A percentile compares a stretch with the other conserved stretches of the same genome.
phyloP scores from a whole-genome alignment of 2,113 vertebrate genomes.

The Ceyx melanurus region DNA sequence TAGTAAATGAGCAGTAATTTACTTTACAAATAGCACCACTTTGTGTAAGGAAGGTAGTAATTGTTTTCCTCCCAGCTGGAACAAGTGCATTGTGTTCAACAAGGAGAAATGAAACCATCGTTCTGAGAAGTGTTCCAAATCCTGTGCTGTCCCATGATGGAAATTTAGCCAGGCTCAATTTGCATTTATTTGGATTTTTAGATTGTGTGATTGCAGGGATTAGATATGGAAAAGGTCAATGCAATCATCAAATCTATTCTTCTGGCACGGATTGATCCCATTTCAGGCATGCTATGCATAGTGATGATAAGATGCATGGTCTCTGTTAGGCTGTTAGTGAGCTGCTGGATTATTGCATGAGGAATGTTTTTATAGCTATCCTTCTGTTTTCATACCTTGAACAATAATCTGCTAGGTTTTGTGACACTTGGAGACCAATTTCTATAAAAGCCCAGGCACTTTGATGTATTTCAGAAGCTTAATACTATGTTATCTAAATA shows the following conservation, averaged over 20 bases:
- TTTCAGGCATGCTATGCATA: not conserved
- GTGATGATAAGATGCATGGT: not conserved
- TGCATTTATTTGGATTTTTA: not conserved
- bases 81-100: not conserved
- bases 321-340: not conserved
- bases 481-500: conserved; percentile 17
- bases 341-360: not conserved
- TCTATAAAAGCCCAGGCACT: not conserved
- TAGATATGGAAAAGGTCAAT: not conserved
- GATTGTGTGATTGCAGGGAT: not conserved
- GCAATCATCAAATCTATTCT: not conserved
- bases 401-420: not conserved
- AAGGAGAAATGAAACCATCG: not conserved
- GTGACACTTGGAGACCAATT: conserved; percentile 27
- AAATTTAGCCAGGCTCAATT: not conserved
- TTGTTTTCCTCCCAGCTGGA: not conserved
- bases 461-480: conserved; percentile 43
- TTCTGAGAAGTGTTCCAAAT: not conserved
- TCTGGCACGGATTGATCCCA: not conserved
- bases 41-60: not conserved
- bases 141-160: not conserved
- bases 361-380: conserved; percentile 19
- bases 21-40: not conserved
- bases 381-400: conserved; percentile 21
- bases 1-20: not conserved